Evolutionary conservation across 2,797 vertebrate species (phyloP).

Genomic region (Sebastiscus tertius): DNA sequence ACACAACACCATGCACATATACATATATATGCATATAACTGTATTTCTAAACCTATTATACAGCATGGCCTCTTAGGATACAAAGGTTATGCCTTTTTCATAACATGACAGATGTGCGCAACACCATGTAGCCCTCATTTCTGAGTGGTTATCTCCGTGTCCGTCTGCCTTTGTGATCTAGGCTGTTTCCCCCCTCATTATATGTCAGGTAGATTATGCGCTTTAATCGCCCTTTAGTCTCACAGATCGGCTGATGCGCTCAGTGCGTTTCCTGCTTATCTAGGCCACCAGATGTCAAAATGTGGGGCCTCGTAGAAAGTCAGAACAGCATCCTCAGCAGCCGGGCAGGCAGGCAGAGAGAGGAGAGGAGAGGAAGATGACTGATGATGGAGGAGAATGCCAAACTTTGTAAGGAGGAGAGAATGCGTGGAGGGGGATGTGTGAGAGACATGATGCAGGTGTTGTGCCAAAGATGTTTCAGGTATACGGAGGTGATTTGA

Average conservation of each 20-base stretch:
- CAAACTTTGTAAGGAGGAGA: slow-evolving; percentile 27
- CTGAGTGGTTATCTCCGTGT: slow-evolving; percentile 24
- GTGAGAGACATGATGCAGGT: background rate
- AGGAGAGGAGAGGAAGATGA: slow-evolving; percentile 25
- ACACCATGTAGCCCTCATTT: slow-evolving; percentile 19
- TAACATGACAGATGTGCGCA: slow-evolving; percentile 25
- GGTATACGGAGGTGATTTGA: slow-evolving; percentile 41
- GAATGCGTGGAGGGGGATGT: background rate
- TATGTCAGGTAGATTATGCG: slow-evolving; percentile 71
- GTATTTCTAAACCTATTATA: background rate
- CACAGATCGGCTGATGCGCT: slow-evolving; percentile 68
- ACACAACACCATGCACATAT: background rate
- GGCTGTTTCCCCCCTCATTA: slow-evolving; percentile 51
- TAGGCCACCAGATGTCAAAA: slow-evolving; percentile 77
- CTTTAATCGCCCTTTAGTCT: slow-evolving; percentile 63
- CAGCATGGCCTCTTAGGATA: background rate
- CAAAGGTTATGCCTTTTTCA: slow-evolving; percentile 18
- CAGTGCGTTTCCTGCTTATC: slow-evolving; percentile 72
- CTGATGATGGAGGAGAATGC: slow-evolving; percentile 33
- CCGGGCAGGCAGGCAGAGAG: background rate
- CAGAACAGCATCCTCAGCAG: slow-evolving; percentile 23
- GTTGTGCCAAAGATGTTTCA: slow-evolving; percentile 37
- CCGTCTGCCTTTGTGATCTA: slow-evolving; percentile 37
- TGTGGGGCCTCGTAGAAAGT: slow-evolving; percentile 37
- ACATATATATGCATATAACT: background rate